Conservation (phyloP, 1,140 invertebrate genomes). For the Pinna nobilis region DNA sequence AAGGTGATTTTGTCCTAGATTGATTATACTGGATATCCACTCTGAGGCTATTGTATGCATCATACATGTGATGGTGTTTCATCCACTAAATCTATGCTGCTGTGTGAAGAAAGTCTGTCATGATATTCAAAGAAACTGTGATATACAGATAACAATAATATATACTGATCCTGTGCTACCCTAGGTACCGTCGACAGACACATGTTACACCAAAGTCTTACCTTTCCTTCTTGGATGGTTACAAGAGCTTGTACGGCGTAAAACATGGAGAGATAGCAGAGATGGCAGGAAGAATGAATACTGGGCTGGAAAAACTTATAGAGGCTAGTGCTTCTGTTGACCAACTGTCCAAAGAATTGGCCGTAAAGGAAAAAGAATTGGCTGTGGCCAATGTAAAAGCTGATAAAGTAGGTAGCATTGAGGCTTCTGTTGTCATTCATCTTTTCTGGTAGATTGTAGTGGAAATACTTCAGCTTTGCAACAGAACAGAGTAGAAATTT, state of each 20-base stretch:
- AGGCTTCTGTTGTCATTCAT: not conserved
- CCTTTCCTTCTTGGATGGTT: constrained; percentile 95
- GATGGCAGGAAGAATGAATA: constrained; percentile 90
- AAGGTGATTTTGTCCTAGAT: too few relatives aligned
- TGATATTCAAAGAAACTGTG: too few relatives aligned
- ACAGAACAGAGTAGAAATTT: too few relatives aligned
- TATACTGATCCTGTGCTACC: too few relatives aligned
- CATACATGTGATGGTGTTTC: too few relatives aligned
- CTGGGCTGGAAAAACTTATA: constrained; percentile 92
- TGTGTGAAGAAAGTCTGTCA: too few relatives aligned
- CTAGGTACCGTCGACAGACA: constrained; percentile 89
- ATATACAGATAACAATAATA: too few relatives aligned
- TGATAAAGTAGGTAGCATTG: constrained; percentile 78
- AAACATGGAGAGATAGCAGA: constrained; percentile 92
- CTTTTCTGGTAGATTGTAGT: not conserved
- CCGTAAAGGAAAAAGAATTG: constrained; percentile 94
- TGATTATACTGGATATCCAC: too few relatives aligned
- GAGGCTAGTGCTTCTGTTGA: constrained; percentile 95
- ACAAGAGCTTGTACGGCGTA: constrained; percentile 92
- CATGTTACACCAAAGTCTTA: constrained; percentile 99
- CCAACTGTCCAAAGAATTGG: constrained; percentile 92
- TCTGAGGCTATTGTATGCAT: too few relatives aligned
- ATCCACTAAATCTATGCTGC: too few relatives aligned
- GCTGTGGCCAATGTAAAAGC: constrained; percentile 92
- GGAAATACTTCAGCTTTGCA: too few relatives aligned